Percentiles rank a stretch among this genome's conserved stretches.
phyloP scores from a whole-genome alignment of 2,888 invertebrate species.

The Acronicta leporina region DNA sequence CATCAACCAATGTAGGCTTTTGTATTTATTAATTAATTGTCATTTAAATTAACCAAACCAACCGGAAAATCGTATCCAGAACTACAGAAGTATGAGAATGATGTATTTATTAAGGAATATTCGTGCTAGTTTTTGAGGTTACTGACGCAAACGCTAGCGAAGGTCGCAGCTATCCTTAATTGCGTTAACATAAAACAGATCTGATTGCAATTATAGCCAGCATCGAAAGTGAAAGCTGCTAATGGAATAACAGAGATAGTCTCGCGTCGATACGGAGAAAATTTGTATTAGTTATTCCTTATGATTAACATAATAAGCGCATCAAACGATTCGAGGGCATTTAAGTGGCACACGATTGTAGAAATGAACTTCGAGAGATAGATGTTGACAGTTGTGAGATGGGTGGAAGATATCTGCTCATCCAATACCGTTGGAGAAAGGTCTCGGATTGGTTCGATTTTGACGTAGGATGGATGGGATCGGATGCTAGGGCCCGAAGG shows the following conservation, averaged over 20 bases:
- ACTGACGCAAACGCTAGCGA: constrained; percentile 36
- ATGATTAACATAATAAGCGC: constrained; percentile 53
- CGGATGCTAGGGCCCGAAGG: constrained; percentile 13
- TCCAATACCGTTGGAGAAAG: constrained; percentile 30
- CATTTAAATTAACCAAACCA: no score
- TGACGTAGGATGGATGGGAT: constrained; percentile 23
- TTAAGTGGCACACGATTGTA: constrained; percentile 22
- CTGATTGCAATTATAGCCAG: constrained; percentile 34
- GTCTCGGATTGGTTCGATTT: constrained; percentile 39
- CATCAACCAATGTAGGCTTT: no score
- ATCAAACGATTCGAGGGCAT: constrained; percentile 36
- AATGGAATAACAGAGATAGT: constrained; percentile 44
- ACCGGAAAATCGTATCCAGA: constrained; percentile 31
- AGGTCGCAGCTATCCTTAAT: constrained; percentile 44
- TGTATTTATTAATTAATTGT: no score
- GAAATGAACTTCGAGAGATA: constrained; percentile 19
- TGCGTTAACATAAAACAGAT: constrained; percentile 49
- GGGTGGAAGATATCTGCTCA: constrained; percentile 19
- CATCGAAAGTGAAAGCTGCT: constrained; percentile 59
- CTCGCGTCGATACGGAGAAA: constrained; percentile 39
- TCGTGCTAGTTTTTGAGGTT: constrained; percentile 44
- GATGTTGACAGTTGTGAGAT: constrained; percentile 13
- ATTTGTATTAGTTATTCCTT: constrained; percentile 46
- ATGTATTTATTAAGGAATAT: constrained; percentile 25
- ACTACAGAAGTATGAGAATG: constrained; percentile 12